Conservation (phyloP, 2,888 invertebrate species). For the Drosophila greeni region DNA sequence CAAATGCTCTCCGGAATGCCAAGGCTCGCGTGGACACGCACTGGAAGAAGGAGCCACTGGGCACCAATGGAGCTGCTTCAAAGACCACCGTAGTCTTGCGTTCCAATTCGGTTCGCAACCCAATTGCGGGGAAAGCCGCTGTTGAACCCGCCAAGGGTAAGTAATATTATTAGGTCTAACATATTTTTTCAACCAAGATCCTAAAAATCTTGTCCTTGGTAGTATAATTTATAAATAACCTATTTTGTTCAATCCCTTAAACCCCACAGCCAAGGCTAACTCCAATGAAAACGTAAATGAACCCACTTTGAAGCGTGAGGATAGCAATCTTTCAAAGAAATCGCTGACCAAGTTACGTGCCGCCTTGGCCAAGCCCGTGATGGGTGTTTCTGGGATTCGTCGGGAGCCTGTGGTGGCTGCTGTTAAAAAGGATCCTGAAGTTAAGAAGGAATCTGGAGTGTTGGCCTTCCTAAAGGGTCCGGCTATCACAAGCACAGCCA, state of each 20-base stretch:
- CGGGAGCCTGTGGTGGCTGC: slow-evolving; percentile 32
- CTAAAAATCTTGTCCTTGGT: background rate
- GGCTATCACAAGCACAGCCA: slow-evolving; percentile 3
- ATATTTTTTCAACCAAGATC: background rate
- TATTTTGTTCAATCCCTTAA: background rate
- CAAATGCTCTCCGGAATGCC: slow-evolving; percentile 70
- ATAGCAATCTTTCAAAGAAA: slow-evolving; percentile 76
- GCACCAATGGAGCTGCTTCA: slow-evolving; percentile 22
- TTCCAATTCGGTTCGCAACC: slow-evolving; percentile 71
- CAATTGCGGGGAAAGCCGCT: slow-evolving; percentile 23
- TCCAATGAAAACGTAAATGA: slow-evolving; percentile 44
- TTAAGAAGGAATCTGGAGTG: slow-evolving; percentile 16
- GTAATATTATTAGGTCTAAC: slow-evolving; percentile 17
- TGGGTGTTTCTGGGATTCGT: slow-evolving; percentile 32
- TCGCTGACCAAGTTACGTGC: slow-evolving; percentile 76
- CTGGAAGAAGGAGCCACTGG: slow-evolving; percentile 74
- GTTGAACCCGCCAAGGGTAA: slow-evolving; percentile 49
- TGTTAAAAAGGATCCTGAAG: slow-evolving; percentile 10
- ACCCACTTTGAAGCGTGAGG: slow-evolving; percentile 73
- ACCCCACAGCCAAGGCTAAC: slow-evolving; percentile 26
- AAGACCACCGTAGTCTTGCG: slow-evolving; percentile 52
- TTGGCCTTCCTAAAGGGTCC: slow-evolving; percentile 4
- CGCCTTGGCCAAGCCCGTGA: slow-evolving; percentile 62
- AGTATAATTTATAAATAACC: background rate
- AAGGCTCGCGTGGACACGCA: slow-evolving; percentile 78